A percentile compares a stretch with the other conserved stretches of the same genome.
phyloP scores from a whole-genome alignment of 2,113 vertebrate species.

The Emydura subglobosa region DNA sequence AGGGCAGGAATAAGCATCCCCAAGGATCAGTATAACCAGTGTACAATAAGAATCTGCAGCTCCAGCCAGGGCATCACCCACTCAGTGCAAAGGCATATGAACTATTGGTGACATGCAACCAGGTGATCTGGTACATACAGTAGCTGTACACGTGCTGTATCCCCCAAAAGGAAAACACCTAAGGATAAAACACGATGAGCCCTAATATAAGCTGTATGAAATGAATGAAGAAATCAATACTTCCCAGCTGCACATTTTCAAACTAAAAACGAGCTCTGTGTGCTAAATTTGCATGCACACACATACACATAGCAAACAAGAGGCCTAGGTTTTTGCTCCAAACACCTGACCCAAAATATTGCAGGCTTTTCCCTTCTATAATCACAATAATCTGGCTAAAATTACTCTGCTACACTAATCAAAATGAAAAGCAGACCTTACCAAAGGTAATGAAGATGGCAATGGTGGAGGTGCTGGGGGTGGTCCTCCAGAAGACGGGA shows the following conservation, averaged over 20 bases:
- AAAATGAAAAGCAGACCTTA: constrained; percentile 67
- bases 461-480: constrained; percentile 63
- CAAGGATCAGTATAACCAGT: neutral
- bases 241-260: constrained; percentile 24
- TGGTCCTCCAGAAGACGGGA: constrained; percentile 52
- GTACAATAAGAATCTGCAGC: constrained; percentile 4
- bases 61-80: neutral
- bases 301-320: neutral
- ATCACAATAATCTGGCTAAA: neutral
- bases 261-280: neutral
- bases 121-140: constrained; percentile 7
- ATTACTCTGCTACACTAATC: neutral
- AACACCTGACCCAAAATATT: neutral
- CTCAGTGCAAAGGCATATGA: constrained; percentile 7
- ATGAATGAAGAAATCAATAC: constrained; percentile 38
- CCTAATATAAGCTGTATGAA: constrained; percentile 30
- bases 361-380: neutral
- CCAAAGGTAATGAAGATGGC: constrained; percentile 57
- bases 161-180: constrained; percentile 49
- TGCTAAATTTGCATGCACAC: neutral
- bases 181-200: constrained; percentile 29
- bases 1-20: neutral
- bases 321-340: neutral
- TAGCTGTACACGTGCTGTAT: constrained; percentile 35
- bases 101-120: constrained; percentile 36